Percentiles rank a stretch among this genome's conserved stretches.
phyloP scores from a whole-genome alignment of 2,113 vertebrate genomes.

The Melanostigma gelatinosum region DNA sequence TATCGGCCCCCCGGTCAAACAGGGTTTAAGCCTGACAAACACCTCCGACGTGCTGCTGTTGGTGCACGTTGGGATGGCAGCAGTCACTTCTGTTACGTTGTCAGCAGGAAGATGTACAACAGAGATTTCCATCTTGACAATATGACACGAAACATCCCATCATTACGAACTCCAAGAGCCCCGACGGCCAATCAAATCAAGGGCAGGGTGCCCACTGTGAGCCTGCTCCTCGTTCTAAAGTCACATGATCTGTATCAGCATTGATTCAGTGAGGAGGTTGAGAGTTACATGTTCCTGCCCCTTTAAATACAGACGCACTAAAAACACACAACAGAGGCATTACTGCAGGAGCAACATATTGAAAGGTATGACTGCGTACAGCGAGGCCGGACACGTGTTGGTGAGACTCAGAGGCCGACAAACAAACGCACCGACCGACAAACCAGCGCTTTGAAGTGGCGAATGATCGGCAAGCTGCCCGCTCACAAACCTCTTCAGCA shows the following conservation, averaged over 20 bases:
- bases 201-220: too few species aligned
- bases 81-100: background rate
- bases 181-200: too few species aligned
- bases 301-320: background rate
- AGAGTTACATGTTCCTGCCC: too few species aligned
- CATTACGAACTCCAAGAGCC: too few species aligned
- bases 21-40: slow-evolving; percentile 34
- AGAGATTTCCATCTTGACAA: too few species aligned
- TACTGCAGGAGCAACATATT: background rate
- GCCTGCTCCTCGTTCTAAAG: too few species aligned
- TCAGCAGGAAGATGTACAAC: background rate
- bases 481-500: slow-evolving; percentile 42
- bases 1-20: slow-evolving; percentile 26
- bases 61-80: background rate
- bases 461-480: slow-evolving; percentile 51
- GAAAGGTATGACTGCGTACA: background rate
- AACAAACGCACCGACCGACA: slow-evolving; percentile 51
- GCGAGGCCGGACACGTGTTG: slow-evolving; percentile 8
- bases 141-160: too few species aligned
- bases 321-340: background rate
- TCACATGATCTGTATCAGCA: too few species aligned
- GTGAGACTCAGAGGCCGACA: slow-evolving; percentile 27
- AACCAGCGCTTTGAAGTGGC: slow-evolving; percentile 69
- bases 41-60: background rate
- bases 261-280: too few species aligned